Evolutionary conservation across 2,113 vertebrate genomes (phyloP).

Genomic region (Mesitornis unicolor): DNA sequence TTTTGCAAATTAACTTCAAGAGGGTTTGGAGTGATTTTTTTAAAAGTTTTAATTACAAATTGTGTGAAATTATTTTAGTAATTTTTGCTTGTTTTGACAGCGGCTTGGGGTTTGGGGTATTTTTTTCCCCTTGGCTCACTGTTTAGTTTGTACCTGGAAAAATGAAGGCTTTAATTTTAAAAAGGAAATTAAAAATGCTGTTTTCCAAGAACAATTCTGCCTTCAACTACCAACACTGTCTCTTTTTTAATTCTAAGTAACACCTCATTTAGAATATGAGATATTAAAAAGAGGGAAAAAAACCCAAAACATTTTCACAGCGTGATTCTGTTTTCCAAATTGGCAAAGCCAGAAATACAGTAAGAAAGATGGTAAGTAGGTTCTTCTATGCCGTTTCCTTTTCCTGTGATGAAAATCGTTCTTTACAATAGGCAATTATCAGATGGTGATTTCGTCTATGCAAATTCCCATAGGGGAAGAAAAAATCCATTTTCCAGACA

Average conservation of each 20-base stretch:
- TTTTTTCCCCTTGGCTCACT: background rate
- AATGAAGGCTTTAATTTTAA: background rate
- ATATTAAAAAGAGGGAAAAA: background rate
- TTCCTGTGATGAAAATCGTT: background rate
- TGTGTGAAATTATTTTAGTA: background rate
- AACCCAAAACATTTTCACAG: background rate
- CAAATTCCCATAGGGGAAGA: background rate
- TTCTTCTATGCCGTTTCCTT: background rate
- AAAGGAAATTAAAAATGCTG: background rate
- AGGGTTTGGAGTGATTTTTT: background rate
- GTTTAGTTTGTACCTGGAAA: background rate
- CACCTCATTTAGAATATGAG: background rate
- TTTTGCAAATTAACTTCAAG: background rate
- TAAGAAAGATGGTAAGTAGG: background rate
- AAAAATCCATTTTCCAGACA: background rate
- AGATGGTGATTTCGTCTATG: background rate
- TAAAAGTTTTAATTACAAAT: background rate
- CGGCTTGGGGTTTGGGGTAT: background rate
- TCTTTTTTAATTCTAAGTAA: background rate
- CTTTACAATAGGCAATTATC: constrained; percentile 7
- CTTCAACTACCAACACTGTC: background rate
- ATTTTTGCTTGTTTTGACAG: background rate
- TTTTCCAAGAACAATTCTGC: background rate
- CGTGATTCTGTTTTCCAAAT: background rate
- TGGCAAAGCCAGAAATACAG: background rate